Conservation (phyloP, 2,888 invertebrate species). For the Prosopocoilus inquinatus region DNA sequence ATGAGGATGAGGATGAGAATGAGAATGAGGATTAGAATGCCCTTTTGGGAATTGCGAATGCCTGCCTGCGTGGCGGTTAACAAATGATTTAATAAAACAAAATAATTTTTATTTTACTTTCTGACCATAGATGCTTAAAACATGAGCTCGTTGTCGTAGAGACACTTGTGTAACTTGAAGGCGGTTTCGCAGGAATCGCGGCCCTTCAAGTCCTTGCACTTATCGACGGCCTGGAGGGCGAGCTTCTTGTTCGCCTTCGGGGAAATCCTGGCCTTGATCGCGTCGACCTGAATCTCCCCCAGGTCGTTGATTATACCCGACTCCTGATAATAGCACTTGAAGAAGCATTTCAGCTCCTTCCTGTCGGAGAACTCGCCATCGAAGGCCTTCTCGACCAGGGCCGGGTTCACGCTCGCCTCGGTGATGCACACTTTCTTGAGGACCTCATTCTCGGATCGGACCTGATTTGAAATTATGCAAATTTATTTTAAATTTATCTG, state of each 20-base stretch:
- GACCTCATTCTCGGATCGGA: conserved; percentile 30
- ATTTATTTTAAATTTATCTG: too few species aligned
- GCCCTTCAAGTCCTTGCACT: conserved; percentile 50
- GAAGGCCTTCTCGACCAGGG: conserved; percentile 39
- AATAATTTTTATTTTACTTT: too few species aligned
- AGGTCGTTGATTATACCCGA: conserved; percentile 46
- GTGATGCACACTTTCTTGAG: conserved; percentile 33
- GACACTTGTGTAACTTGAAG: conserved; percentile 29
- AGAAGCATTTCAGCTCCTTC: conserved; percentile 51
- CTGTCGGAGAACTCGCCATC: conserved; percentile 53
- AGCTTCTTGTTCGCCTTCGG: conserved; percentile 19
- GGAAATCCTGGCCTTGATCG: conserved; percentile 25
- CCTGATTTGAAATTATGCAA: not conserved
- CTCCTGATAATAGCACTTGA: conserved; percentile 53
- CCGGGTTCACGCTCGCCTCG: conserved; percentile 40
- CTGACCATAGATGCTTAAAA: not conserved
- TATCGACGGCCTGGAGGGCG: conserved; percentile 39
- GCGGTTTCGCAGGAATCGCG: conserved; percentile 39
- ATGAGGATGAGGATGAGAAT: too few species aligned
- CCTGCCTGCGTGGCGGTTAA: too few species aligned
- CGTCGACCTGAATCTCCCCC: conserved; percentile 26
- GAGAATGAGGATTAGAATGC: too few species aligned
- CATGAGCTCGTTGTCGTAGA: conserved; percentile 24
- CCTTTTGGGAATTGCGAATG: too few species aligned
- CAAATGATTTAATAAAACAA: too few species aligned